These are phyloP conservation scores for Pygoscelis antarcticus DNA, from an alignment of 2,113 vertebrate genomes.

Conservation along the genomic window DNA sequence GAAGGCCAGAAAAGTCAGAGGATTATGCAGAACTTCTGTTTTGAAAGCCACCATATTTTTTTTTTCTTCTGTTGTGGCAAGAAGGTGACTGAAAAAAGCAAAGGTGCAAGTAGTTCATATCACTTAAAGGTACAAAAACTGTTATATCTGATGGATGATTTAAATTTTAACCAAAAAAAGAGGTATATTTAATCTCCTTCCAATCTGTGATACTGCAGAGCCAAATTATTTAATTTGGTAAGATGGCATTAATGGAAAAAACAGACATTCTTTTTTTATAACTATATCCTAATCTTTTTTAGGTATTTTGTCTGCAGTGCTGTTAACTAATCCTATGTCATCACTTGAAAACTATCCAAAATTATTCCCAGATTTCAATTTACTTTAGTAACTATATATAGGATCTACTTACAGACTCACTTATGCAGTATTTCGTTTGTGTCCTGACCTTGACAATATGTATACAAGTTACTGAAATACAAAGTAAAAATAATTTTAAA, in stretches of 20 bases:
- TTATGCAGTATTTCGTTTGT: background rate
- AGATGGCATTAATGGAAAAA: background rate
- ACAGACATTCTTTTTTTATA: background rate
- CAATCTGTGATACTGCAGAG: background rate
- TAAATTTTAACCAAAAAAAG: background rate
- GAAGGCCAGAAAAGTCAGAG: background rate
- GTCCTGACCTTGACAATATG: background rate
- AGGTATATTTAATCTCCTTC: background rate
- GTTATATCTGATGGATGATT: background rate
- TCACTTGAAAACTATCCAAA: background rate
- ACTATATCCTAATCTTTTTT: background rate
- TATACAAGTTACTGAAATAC: background rate
- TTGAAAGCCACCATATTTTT: background rate
- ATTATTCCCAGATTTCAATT: background rate
- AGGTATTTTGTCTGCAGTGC: background rate
- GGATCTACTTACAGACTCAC: background rate
- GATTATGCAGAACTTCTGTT: background rate
- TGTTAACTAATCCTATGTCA: background rate
- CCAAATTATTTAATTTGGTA: background rate
- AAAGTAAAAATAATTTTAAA: background rate
- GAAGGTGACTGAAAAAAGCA: background rate
- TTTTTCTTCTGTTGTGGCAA: background rate
- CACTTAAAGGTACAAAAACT: too few relatives aligned
- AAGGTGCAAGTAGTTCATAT: background rate
- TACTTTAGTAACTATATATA: background rate